A percentile compares a stretch with the other conserved stretches of the same genome.
phyloP scores from a whole-genome alignment of 37 sponge, comb jelly and placozoan genomes.

The Ephydatia muelleri region DNA sequence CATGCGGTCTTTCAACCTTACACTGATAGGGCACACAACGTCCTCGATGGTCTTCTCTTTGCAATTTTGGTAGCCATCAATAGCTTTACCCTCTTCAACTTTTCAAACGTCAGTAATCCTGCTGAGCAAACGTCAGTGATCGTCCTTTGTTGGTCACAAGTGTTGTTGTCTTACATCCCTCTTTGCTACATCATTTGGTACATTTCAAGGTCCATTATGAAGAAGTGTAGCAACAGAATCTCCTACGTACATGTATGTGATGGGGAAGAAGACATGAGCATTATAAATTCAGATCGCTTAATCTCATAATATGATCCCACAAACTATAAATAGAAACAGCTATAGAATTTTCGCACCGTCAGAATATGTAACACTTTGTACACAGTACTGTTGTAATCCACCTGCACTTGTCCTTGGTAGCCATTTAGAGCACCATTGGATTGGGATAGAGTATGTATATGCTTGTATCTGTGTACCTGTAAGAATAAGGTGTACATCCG shows the following conservation, averaged over 20 bases:
- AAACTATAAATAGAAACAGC: too few species aligned
- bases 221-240: background rate
- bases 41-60: conserved; percentile 40
- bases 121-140: background rate
- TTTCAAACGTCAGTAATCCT: background rate
- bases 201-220: background rate
- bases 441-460: too few species aligned
- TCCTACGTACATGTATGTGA: too few species aligned
- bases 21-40: conserved; percentile 26
- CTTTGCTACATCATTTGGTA: background rate
- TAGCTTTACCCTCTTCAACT: conserved; percentile 15
- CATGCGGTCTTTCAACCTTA: conserved; percentile 62
- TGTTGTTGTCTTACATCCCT: background rate
- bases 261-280: background rate
- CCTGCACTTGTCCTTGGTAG: too few species aligned
- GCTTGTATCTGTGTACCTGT: too few species aligned
- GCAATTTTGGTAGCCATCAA: conserved; percentile 29
- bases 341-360: too few species aligned
- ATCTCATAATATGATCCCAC: background rate
- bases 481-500: too few species aligned
- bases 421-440: too few species aligned
- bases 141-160: background rate
- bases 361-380: background rate
- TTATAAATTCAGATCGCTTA: background rate
- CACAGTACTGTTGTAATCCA: too few species aligned